Conservation (phyloP, 2,797 vertebrate species). For the Tangara arthus region DNA sequence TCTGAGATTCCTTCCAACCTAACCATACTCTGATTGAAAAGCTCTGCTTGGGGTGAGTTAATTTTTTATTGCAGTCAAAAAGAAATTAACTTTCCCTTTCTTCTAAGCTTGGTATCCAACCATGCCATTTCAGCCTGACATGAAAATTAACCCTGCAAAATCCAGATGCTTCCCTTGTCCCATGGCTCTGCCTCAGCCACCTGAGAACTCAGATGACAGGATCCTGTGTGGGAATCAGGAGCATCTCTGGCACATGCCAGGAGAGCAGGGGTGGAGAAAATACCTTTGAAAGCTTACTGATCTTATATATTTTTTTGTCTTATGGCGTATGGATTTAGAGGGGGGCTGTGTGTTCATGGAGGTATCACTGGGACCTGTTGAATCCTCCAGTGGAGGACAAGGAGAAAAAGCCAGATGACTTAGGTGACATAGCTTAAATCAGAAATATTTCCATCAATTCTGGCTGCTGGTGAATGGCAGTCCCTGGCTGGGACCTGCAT, state of each 20-base stretch:
- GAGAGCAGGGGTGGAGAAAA: not conserved
- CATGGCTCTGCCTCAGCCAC: not conserved
- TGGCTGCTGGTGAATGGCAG: not conserved
- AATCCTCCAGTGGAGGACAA: not conserved
- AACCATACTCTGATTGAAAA: not conserved
- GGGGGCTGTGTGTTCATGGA: not conserved
- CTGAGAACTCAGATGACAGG: not conserved
- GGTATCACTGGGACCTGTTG: rapidly evolving
- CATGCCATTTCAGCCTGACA: not conserved
- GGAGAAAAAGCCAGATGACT: not conserved
- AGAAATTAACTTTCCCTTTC: not conserved
- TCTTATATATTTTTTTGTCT: rapidly evolving
- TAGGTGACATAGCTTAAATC: not conserved
- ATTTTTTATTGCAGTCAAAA: not conserved
- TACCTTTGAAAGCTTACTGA: not conserved
- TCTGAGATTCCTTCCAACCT: not conserved
- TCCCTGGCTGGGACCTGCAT: not conserved
- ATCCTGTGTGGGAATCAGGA: rapidly evolving
- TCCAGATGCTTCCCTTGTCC: not conserved
- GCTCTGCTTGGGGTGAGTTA: not conserved
- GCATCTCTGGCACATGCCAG: rapidly evolving
- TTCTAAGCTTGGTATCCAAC: not conserved
- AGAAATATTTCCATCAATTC: not conserved
- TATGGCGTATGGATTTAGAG: not conserved
- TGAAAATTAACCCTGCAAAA: not conserved